phyloP scores from a whole-genome alignment of 2,888 invertebrate species.

The Camponotus fellah region DNA sequence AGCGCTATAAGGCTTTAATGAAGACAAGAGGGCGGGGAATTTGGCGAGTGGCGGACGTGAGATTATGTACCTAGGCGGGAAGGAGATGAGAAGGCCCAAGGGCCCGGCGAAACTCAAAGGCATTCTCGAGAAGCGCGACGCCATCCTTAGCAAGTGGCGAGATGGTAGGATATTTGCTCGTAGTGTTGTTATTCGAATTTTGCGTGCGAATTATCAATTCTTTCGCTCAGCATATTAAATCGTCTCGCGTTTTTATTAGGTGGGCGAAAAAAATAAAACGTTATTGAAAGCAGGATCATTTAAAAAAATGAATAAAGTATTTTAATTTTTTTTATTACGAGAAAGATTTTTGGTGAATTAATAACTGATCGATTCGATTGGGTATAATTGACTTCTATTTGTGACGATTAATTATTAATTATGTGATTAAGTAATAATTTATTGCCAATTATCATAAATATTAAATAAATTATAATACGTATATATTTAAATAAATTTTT shows the following conservation, averaged over 20 bases:
- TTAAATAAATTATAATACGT: too few species aligned
- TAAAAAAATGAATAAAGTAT: not conserved
- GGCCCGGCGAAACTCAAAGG: constrained; percentile 86
- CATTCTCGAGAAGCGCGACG: constrained; percentile 86
- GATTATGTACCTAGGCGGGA: constrained; percentile 78
- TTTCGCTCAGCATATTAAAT: not conserved
- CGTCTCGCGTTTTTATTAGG: too few species aligned
- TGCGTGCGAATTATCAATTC: not conserved
- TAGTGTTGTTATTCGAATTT: constrained; percentile 15
- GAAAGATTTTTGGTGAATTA: not conserved
- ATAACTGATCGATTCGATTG: not conserved
- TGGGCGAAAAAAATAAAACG: not conserved
- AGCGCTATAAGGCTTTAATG: constrained; percentile 3
- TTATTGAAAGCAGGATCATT: not conserved
- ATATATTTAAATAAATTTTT: not conserved
- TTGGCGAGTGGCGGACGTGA: constrained; percentile 42
- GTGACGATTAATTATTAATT: not conserved
- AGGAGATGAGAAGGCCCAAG: constrained; percentile 82
- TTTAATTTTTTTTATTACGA: not conserved
- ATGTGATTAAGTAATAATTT: not conserved
- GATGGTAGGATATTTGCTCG: constrained; percentile 85
- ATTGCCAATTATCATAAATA: not conserved
- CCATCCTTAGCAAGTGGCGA: constrained; percentile 87
- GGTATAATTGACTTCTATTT: not conserved
- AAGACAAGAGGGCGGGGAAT: constrained; percentile 20